phyloP scores from a whole-genome alignment of 92 coral and sea anemone species.

The Parazoanthus swiftii region DNA sequence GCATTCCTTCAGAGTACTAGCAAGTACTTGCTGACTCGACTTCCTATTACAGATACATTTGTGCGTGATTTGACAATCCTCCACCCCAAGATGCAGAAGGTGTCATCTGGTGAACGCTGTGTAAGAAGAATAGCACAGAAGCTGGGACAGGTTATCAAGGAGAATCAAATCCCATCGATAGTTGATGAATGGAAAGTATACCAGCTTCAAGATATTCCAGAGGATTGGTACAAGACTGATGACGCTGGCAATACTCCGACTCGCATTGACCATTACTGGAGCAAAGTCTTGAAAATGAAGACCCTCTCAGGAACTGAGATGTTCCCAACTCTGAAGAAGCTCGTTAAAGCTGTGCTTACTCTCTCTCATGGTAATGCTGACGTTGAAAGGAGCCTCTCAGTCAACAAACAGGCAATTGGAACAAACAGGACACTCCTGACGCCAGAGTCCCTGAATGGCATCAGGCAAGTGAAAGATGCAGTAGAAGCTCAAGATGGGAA shows the following conservation, averaged over 20 bases:
- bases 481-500: too few relatives aligned
- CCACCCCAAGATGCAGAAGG: slow-evolving; percentile 49
- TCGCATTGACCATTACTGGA: slow-evolving; percentile 53
- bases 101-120: slow-evolving; percentile 37
- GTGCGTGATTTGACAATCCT: slow-evolving; percentile 43
- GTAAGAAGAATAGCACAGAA: slow-evolving; percentile 43
- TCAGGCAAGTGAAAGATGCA: too few relatives aligned
- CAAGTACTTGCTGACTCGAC: slow-evolving; percentile 47
- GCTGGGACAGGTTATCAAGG: slow-evolving; percentile 43
- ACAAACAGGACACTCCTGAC: slow-evolving; percentile 26
- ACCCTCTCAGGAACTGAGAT: slow-evolving; percentile 48
- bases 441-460: slow-evolving; percentile 36
- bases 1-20: slow-evolving; percentile 45
- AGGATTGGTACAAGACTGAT: slow-evolving; percentile 48
- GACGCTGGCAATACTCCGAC: slow-evolving; percentile 45
- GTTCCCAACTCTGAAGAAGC: slow-evolving; percentile 39
- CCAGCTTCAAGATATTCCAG: slow-evolving; percentile 48
- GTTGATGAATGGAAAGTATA: slow-evolving; percentile 54
- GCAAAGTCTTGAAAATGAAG: slow-evolving; percentile 43
- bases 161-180: slow-evolving; percentile 40
- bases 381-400: slow-evolving; percentile 45
- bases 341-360: slow-evolving; percentile 23
- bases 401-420: slow-evolving; percentile 52
- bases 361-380: slow-evolving; percentile 39
- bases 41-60: slow-evolving; percentile 47